Conservation (phyloP, 2,113 vertebrate genomes). For the Carollia perspicillata region DNA sequence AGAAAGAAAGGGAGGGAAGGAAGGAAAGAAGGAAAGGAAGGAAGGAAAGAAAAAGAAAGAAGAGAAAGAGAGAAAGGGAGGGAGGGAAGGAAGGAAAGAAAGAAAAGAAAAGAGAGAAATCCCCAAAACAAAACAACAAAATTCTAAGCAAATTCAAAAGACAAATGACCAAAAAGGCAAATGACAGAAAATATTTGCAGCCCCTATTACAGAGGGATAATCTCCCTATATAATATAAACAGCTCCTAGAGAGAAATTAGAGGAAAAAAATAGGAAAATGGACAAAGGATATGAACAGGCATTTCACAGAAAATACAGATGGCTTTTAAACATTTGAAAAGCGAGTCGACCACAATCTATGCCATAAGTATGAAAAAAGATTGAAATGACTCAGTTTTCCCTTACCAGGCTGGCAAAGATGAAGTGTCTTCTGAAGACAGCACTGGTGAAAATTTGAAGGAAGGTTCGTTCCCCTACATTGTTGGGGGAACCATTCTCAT, state of each 20-base stretch:
- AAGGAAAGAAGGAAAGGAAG: too few relatives aligned
- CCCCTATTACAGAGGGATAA: not conserved
- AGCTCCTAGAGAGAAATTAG: not conserved
- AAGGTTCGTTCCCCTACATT: not conserved
- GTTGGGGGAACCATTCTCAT: not conserved
- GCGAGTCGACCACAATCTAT: not conserved
- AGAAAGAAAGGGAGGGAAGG: not conserved
- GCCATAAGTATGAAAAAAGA: not conserved
- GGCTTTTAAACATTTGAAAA: not conserved
- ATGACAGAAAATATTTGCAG: not conserved
- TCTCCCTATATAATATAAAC: not conserved
- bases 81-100: rapidly evolving
- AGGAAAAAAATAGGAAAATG: not conserved
- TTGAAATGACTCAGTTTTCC: not conserved
- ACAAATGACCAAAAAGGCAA: not conserved
- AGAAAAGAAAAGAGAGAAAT: not conserved
- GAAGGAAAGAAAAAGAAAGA: not conserved
- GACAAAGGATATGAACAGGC: not conserved
- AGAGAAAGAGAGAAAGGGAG: not conserved
- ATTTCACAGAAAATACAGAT: not conserved
- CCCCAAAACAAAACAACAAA: not conserved
- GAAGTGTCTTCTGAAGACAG: not conserved
- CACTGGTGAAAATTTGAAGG: not conserved
- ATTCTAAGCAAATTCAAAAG: slow-evolving; percentile 39
- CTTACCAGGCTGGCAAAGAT: not conserved